Conservation (phyloP, 2,888 invertebrate genomes). For the Pomacea canaliculata region DNA sequence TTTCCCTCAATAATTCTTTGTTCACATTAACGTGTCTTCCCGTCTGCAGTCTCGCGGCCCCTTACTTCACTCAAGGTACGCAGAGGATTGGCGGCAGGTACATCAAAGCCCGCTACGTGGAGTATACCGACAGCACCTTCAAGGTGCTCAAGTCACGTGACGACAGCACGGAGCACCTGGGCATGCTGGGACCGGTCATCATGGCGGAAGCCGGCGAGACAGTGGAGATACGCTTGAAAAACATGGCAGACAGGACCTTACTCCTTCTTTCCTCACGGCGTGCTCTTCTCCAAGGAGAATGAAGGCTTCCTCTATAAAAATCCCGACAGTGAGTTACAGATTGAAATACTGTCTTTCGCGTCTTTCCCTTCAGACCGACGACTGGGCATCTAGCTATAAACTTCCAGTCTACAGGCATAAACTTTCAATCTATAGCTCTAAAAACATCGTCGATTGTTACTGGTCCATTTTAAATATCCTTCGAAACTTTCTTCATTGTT, state of each 20-base stretch:
- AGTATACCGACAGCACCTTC: constrained; percentile 44
- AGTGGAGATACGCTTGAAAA: constrained; percentile 41
- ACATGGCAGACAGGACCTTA: constrained; percentile 44
- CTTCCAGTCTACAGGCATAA: no score
- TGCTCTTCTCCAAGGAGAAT: constrained; percentile 38
- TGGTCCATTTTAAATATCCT: no score
- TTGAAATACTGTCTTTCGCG: not conserved
- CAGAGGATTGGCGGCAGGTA: constrained; percentile 43
- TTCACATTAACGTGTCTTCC: not conserved
- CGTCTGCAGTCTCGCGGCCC: constrained; percentile 35
- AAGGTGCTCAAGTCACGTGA: constrained; percentile 29
- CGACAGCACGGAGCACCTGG: constrained; percentile 38
- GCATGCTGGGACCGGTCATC: constrained; percentile 49
- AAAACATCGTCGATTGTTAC: no score
- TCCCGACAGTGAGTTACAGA: constrained; percentile 13
- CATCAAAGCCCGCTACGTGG: constrained; percentile 42
- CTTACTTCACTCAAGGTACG: constrained; percentile 31
- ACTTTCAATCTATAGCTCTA: no score
- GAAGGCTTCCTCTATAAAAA: constrained; percentile 34
- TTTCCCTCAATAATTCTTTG: no score
- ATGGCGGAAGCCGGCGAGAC: constrained; percentile 50
- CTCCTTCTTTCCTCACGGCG: constrained; percentile 46
- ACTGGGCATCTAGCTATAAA: no score
- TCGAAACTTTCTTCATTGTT: no score
- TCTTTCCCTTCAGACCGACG: no score